These are phyloP conservation scores for Glyptemys insculpta DNA, from an alignment of 2,797 vertebrate species.

Conservation along the genomic window DNA sequence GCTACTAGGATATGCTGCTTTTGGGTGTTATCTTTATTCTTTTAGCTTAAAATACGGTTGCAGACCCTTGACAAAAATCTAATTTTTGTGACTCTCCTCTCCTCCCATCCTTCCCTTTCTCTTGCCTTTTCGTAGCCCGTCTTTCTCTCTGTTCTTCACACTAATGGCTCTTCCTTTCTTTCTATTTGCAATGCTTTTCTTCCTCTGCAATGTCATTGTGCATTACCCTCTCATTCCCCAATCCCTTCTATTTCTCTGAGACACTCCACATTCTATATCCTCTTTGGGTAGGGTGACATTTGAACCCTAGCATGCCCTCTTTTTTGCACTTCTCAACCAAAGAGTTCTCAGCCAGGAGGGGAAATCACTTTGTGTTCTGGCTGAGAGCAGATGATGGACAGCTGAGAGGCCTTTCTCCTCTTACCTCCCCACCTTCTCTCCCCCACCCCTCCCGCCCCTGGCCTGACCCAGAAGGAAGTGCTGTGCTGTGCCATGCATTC, in stretches of 20 bases:
- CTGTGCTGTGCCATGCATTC: background rate
- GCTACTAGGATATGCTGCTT: background rate
- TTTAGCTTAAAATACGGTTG: background rate
- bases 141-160: background rate
- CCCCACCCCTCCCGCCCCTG: background rate
- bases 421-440: background rate
- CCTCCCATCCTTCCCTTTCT: background rate
- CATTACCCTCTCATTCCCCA: background rate
- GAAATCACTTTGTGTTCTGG: background rate
- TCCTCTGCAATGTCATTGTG: background rate
- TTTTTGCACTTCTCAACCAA: background rate
- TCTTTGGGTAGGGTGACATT: background rate
- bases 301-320: background rate
- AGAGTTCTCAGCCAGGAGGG: background rate
- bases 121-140: background rate
- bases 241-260: background rate
- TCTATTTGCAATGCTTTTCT: background rate
- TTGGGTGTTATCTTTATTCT: background rate
- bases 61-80: background rate
- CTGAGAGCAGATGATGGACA: background rate
- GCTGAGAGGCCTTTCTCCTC: background rate
- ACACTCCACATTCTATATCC: background rate
- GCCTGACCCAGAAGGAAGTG: background rate
- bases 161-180: background rate
- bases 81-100: background rate